Base-by-base conservation (phyloP, 2,888 invertebrate genomes). In the Calameuta idolon region DNA sequence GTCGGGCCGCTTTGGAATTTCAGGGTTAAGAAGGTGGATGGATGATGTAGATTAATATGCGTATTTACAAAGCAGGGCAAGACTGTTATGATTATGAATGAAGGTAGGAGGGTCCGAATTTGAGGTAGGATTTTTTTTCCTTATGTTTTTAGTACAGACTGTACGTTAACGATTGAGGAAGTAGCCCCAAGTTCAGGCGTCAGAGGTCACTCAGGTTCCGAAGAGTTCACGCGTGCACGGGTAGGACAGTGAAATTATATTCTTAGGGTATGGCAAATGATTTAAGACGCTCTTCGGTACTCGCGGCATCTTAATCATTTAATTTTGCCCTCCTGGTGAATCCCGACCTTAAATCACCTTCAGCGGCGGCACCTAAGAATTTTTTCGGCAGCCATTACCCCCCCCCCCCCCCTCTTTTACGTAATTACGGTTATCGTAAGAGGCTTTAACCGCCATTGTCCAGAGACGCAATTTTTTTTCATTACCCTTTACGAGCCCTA, bases 371-470 rank as follows among this genome's bases (percentile, higher is more conserved):
- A 30, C 74, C 34, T 34, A 9, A 35, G 34, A 35, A 74, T 74
- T 74, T 71, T 71, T 71, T 74, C 74, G 34, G 30, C 76, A 79
- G 77, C 77, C 74, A 34, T 86, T 85, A 86, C 85, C 84, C 84
- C 81, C 55, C 12, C 34, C 11, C 34, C 83, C 84, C 82, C 5
- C 1, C 35, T 83, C 84, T 81, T 2, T 55, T 79, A 77, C 82
- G 80, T 86, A 88, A 88, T 88, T 88, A 86, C 84, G 85, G 88
- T 85, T 83, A 85, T 87, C 77, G 79, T 76, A 69, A 69, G n/a
- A 71, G 35, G 69, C 76, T 80, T 74, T 78, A 55, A n/a, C 15
- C 71, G 31, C 74, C 12, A 71, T 31, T 34, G 71, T 71, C 71
- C 55, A 55, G 31, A 33, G 33, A 34, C 31, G 71, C 12, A 30